Percentiles rank a stretch among this genome's conserved stretches.
These are phyloP conservation scores for Alectoris magna DNA, from an alignment of 2,797 vertebrate genomes.

Conservation along the genomic window DNA sequence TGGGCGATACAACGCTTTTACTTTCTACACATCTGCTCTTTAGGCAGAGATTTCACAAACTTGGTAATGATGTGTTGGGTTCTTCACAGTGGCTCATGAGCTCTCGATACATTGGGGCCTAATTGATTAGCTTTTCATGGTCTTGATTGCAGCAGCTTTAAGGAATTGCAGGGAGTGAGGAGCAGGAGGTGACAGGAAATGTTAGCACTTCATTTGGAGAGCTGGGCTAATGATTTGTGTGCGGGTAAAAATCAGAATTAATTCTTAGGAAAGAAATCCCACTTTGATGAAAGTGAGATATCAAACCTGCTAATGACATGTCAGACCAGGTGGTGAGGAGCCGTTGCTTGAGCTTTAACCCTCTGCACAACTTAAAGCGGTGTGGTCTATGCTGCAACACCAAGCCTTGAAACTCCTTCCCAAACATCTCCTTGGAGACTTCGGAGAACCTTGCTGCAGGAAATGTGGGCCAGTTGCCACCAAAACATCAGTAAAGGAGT, in stretches of 20 bases:
- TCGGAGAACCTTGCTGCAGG: background rate
- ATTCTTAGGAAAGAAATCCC: constrained; percentile 47
- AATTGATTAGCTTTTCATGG: constrained; percentile 78
- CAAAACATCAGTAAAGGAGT: background rate
- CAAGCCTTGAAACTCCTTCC: background rate
- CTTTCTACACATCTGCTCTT: constrained; percentile 34
- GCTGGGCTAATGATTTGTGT: constrained; percentile 70
- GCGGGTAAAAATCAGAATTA: constrained; percentile 60
- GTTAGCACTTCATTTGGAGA: constrained; percentile 74
- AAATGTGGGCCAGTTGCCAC: background rate
- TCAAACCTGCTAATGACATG: constrained; percentile 54
- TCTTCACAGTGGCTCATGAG: constrained; percentile 55
- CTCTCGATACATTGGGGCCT: constrained; percentile 59
- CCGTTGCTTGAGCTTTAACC: background rate
- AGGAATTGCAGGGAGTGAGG: constrained; percentile 54
- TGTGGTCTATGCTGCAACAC: rapidly evolving
- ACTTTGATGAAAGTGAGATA: constrained; percentile 44
- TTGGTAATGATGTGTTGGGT: constrained; percentile 68
- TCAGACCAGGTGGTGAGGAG: constrained; percentile 21
- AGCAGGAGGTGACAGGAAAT: constrained; percentile 73
- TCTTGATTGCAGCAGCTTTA: constrained; percentile 69
- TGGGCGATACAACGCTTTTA: background rate
- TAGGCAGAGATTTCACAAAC: constrained; percentile 69
- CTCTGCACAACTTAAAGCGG: background rate
- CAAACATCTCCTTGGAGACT: background rate